Evolutionary conservation across 1,140 invertebrate genomes (phyloP), one percentile per base, ranked within the genome.

Genomic region (Penaeus chinensis): DNA sequence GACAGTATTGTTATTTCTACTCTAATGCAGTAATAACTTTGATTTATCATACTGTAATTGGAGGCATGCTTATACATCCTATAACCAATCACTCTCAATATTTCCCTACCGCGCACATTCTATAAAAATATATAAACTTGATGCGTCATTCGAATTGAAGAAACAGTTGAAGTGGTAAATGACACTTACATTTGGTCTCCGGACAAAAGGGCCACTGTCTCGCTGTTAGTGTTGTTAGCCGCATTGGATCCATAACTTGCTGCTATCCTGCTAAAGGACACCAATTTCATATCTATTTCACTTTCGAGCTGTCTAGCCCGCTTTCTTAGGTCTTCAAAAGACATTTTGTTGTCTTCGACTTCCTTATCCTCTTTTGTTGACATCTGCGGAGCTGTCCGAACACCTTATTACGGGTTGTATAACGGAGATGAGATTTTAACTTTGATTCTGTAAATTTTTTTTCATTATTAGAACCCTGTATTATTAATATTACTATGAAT

Each of bases 201-300:
- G 20, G 83, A 89, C 63, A 89, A 79, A 16, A 89, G 79, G 2
- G 84, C 65, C 69, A 86, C 79, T 24, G 79, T 82, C 61, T 86
- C 84, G 22, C 84, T 83, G 63, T 82, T 85, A 18, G 24, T 65
- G 37, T 63, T 85, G 42, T 4, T 65, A n/a, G 47, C n/a, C 18
- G 32, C 22, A 10, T 24, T 83, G 47, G 37, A 69, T 16, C 91
- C 91, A 90, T 91, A 91, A 74, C 90, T 92, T 77, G 97, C 95
- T 42, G 97, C 97, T 32, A 99, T 93, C 93, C 99, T 99, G 92
- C 97, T 99, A 91, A 98, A 98, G 22, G 97, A 96, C 1, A 99
- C 97, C 79, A 99, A 93, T 92, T 99, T 99, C 5, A 97, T 93
- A 93, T 99, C 98, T 89, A 99, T 98, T 92, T 99, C 98, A 95